Evolutionary conservation across 2,888 invertebrate genomes (phyloP), one percentile per base, ranked within the genome.

Genomic region (Macrophya alboannulata): DNA sequence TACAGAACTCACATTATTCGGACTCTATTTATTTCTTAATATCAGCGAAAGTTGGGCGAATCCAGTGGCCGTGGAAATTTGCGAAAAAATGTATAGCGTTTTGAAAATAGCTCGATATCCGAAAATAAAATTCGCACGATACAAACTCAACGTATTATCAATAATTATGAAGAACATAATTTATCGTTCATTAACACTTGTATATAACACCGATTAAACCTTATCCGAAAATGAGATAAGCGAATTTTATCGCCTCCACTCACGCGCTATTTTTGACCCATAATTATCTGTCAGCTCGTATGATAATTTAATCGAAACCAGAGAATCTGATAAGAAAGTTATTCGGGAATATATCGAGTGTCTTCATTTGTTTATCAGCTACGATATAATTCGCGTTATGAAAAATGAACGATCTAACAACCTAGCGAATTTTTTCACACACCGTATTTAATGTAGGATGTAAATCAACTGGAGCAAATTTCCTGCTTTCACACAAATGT

Each of bases 401-500:
- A 45, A 74, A 74, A 74, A 74, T 45, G 21, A 43, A n/a, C 68
- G 25, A 43, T 43, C 25, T 25, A 77, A 40, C n/a, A 40, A 62
- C 43, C 15, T 59, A 12, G 17, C n/a, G 21, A 59, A 62, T n/a
- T n/a, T 81, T 81, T 81, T n/a, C n/a, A n/a, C 81, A 43, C 62
- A 43, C 81, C 37, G 43, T 43, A 3, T 31, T 31, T 31, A 31
- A 31, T 31, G 3, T 31, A 43, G 62, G 59, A 81, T 81, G 81
- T 40, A 62, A 81, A 81, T 81, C 59, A 62, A 81, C 59, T 81
- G 17, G 62, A 81, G 59, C 81, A 51, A 77, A 81, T 81, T 81
- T 81, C 81, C 81, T 59, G 81, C 51, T 81, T 81, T 81, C 81
- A 77, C 77, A 37, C 55, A 31, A 77, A 77, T 43, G 77, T 77